Conservation (phyloP, 2,888 invertebrate genomes). For the Troides oblongomaculatus region DNA sequence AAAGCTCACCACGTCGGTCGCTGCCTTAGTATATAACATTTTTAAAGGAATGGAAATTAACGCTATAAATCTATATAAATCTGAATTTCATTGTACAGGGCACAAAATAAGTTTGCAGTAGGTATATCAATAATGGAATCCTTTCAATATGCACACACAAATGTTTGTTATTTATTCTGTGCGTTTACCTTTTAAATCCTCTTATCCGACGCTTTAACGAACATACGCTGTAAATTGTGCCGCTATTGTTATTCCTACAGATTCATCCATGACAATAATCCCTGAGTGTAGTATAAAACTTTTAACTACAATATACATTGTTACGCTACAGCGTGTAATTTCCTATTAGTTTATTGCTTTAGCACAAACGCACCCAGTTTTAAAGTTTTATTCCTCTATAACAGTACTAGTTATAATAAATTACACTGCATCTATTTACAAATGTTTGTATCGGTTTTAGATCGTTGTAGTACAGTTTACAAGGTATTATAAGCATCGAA, state of each 20-base stretch:
- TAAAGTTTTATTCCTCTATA: too few relatives aligned
- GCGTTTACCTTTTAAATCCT: conserved; percentile 23
- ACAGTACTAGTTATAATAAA: too few relatives aligned
- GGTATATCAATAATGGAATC: background rate
- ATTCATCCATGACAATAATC: conserved; percentile 2
- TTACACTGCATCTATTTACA: too few relatives aligned
- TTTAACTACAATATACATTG: background rate
- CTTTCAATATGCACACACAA: conserved; percentile 9
- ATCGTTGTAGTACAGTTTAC: too few relatives aligned
- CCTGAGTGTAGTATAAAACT: background rate
- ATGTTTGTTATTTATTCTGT: conserved; percentile 19
- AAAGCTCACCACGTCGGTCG: too few relatives aligned
- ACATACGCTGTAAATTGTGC: conserved; percentile 10
- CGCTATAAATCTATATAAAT: background rate
- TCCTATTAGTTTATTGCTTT: background rate
- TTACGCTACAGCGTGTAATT: background rate
- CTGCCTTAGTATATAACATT: too few relatives aligned
- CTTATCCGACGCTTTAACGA: conserved; percentile 16
- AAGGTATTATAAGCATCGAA: too few relatives aligned
- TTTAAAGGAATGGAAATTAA: background rate
- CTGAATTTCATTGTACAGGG: background rate
- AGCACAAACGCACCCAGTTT: too few relatives aligned
- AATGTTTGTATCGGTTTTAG: too few relatives aligned
- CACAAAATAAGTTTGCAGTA: background rate
- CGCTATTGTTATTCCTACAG: conserved; percentile 1